These are phyloP conservation scores for Phthorimaea operculella DNA, from an alignment of 1,140 invertebrate genomes.

Conservation along the genomic window DNA sequence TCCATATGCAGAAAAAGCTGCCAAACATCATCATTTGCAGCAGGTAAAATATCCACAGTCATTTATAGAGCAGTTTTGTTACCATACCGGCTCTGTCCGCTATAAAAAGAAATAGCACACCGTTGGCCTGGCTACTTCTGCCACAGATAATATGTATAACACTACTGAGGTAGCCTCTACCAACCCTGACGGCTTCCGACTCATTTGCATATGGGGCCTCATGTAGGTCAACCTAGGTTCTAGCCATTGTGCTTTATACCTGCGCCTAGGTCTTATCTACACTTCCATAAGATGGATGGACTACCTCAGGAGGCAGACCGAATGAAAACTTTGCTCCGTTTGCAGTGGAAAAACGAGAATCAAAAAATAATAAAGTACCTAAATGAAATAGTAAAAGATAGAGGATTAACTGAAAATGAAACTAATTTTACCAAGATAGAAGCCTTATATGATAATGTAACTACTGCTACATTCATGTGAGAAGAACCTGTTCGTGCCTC, in stretches of 20 bases:
- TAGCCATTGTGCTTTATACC: neutral
- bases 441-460: neutral
- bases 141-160: neutral
- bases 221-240: conserved; percentile 14
- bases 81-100: no score
- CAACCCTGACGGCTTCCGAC: conserved; percentile 13
- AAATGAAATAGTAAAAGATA: neutral
- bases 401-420: neutral
- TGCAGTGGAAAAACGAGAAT: neutral
- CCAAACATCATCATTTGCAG: no score
- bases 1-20: no score
- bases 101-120: no score
- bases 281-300: neutral
- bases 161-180: neutral
- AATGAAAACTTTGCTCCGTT: no score
- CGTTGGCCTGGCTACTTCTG: neutral
- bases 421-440: neutral
- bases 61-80: no score
- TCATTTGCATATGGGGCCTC: conserved; percentile 15
- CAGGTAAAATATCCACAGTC: no score
- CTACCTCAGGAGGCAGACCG: neutral
- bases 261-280: neutral
- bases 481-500: neutral
- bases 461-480: neutral
- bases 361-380: neutral